Percentiles rank a stretch among this genome's conserved stretches.
These are phyloP conservation scores for Nothocercus nigrocapillus DNA, from an alignment of 2,113 vertebrate species.

Conservation along the genomic window DNA sequence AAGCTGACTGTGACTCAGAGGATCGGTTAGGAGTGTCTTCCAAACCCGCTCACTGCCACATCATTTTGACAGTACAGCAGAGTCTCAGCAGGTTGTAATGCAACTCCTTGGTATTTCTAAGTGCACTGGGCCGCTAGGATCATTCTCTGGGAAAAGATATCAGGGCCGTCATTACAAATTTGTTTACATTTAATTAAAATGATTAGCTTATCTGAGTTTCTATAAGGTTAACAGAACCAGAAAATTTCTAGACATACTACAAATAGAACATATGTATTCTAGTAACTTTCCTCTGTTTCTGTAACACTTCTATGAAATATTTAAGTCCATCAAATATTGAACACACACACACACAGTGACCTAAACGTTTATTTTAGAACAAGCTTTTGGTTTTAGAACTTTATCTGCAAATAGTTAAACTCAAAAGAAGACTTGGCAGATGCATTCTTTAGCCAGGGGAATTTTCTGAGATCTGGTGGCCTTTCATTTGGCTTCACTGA, in stretches of 20 bases:
- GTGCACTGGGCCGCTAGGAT: slow-evolving; percentile 66
- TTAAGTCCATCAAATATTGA: slow-evolving; percentile 59
- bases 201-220: slow-evolving; percentile 34
- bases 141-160: slow-evolving; percentile 53
- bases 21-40: slow-evolving; percentile 44
- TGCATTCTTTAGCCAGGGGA: not conserved
- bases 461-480: not conserved
- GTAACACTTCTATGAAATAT: slow-evolving; percentile 49
- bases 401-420: slow-evolving; percentile 3
- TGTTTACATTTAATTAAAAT: slow-evolving; percentile 66
- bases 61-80: slow-evolving; percentile 69
- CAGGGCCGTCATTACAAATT: slow-evolving; percentile 42
- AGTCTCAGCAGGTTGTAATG: slow-evolving; percentile 69
- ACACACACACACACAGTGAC: not conserved
- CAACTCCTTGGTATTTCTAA: slow-evolving; percentile 68
- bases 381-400: slow-evolving; percentile 3
- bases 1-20: slow-evolving; percentile 62
- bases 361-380: slow-evolving; percentile 29
- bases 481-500: not conserved
- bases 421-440: not conserved
- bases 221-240: slow-evolving; percentile 22
- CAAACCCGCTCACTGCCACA: slow-evolving; percentile 36
- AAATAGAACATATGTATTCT: slow-evolving; percentile 21
- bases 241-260: slow-evolving; percentile 48
- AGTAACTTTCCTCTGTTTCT: slow-evolving; percentile 29